A percentile compares a stretch with the other conserved stretches of the same genome.
phyloP scores from a whole-genome alignment of 2,797 vertebrate species.

The Picus viridis region DNA sequence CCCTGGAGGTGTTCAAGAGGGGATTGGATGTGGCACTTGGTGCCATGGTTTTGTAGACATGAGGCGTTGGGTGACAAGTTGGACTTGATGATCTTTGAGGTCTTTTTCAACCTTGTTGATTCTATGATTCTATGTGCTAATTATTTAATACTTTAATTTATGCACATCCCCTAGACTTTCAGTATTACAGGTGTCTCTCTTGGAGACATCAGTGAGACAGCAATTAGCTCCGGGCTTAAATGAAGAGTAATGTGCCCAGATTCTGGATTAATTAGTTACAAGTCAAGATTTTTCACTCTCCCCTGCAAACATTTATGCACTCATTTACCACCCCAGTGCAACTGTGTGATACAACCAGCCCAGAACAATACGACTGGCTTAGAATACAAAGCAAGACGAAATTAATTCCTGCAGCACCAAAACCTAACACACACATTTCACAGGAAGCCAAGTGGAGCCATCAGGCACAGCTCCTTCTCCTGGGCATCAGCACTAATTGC shows the following conservation, averaged over 20 bases:
- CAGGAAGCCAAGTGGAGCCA: slow-evolving; percentile 14
- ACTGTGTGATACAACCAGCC: not conserved
- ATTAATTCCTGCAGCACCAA: slow-evolving; percentile 8
- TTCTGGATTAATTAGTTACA: slow-evolving; percentile 15
- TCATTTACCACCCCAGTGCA: not conserved
- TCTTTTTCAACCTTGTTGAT: no score
- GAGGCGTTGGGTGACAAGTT: no score
- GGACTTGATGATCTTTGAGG: no score
- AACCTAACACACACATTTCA: slow-evolving; percentile 5
- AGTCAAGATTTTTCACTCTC: not conserved
- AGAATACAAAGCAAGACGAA: not conserved
- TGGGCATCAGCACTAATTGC: slow-evolving; percentile 54
- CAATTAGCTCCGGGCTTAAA: slow-evolving; percentile 23
- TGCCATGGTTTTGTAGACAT: no score
- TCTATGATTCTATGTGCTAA: not conserved
- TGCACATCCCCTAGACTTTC: not conserved
- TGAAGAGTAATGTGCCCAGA: not conserved
- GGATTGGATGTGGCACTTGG: no score
- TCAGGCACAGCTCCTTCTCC: slow-evolving; percentile 7
- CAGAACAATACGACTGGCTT: not conserved
- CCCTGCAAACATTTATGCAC: slow-evolving; percentile 11
- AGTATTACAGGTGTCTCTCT: slow-evolving; percentile 4
- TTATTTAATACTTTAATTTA: not conserved
- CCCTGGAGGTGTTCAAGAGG: no score
- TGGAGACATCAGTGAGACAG: not conserved